Percentiles rank a stretch among this genome's conserved stretches.
Conservation (phyloP, 2,888 invertebrate genomes). For the Cryptocephalus moraei region DNA sequence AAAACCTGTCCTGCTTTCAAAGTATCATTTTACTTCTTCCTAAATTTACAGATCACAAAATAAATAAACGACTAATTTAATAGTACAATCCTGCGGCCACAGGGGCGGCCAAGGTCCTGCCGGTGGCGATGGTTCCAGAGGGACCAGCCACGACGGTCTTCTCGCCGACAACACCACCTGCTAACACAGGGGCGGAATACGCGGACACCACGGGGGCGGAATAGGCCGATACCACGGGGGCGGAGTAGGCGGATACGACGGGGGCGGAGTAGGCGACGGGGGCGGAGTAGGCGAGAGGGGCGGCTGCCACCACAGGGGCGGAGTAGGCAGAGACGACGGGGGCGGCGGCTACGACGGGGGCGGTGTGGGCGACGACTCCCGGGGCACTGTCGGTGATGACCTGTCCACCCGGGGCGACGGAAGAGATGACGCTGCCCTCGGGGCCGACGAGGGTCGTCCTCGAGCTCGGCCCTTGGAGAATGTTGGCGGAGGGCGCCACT, state of each 20-base stretch:
- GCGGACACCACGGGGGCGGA: slow-evolving; percentile 10
- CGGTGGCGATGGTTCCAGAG: slow-evolving; percentile 22
- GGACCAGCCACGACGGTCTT: slow-evolving; percentile 21
- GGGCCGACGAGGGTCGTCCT: slow-evolving; percentile 23
- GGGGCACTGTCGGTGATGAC: slow-evolving; percentile 20
- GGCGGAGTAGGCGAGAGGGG: slow-evolving; percentile 8
- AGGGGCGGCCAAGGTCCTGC: slow-evolving; percentile 11
- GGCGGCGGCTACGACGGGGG: slow-evolving; percentile 12
- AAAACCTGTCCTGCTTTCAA: too few relatives aligned
- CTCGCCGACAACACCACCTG: slow-evolving; percentile 9
- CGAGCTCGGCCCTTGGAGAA: slow-evolving; percentile 26
- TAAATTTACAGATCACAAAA: too few relatives aligned
- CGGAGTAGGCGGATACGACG: slow-evolving; percentile 8
- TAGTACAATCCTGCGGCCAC: too few relatives aligned
- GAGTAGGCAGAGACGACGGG: slow-evolving; percentile 9
- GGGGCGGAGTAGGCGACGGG: slow-evolving; percentile 10
- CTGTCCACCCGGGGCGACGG: slow-evolving; percentile 24
- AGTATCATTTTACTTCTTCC: too few relatives aligned
- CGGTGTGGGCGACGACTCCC: slow-evolving; percentile 13
- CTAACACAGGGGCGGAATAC: slow-evolving; percentile 9
- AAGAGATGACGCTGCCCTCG: slow-evolving; percentile 25
- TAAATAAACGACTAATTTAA: too few relatives aligned
- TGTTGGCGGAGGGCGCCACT: slow-evolving; percentile 20
- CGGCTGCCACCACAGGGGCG: slow-evolving; percentile 4
- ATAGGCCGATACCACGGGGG: slow-evolving; percentile 8